A percentile compares a stretch with the other conserved stretches of the same genome.
These are phyloP conservation scores for Saccostrea glomerata DNA, from an alignment of 1,140 invertebrate species.

Conservation along the genomic window DNA sequence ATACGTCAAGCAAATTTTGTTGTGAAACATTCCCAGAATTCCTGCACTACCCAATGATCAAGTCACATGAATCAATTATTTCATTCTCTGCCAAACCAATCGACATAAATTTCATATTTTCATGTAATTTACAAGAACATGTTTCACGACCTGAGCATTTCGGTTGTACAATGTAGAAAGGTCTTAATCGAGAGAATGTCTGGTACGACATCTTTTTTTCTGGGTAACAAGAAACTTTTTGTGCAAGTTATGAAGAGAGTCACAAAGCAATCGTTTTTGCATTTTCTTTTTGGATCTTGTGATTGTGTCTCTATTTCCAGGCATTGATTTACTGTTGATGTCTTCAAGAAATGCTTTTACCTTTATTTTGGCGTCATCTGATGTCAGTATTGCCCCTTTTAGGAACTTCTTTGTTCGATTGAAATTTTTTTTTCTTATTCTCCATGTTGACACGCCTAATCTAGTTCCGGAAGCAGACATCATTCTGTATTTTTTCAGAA, in stretches of 20 bases:
- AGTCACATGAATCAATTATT: not conserved
- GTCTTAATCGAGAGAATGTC: conserved; percentile 42
- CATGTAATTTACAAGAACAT: conserved; percentile 52
- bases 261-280: conserved; percentile 32
- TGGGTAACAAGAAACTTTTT: conserved; percentile 41
- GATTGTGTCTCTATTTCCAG: conserved; percentile 49
- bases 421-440: not conserved
- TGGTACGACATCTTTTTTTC: conserved; percentile 12
- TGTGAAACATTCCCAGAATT: too few species aligned
- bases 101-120: conserved; percentile 42
- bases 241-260: conserved; percentile 46
- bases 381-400: not conserved
- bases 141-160: conserved; percentile 42
- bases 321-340: not conserved
- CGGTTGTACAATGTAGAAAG: conserved; percentile 47
- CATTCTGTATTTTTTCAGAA: not conserved
- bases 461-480: not conserved
- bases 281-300: conserved; percentile 42
- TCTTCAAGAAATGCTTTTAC: conserved; percentile 22
- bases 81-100: conserved; percentile 31
- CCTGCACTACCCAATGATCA: not conserved
- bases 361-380: not conserved
- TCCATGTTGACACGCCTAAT: not conserved
- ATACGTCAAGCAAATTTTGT: too few species aligned
- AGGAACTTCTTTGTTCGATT: not conserved